Evolutionary conservation across 2,797 vertebrate species (phyloP), one percentile per base, ranked within the genome.

Genomic region (Bradypodion pumilum): DNA sequence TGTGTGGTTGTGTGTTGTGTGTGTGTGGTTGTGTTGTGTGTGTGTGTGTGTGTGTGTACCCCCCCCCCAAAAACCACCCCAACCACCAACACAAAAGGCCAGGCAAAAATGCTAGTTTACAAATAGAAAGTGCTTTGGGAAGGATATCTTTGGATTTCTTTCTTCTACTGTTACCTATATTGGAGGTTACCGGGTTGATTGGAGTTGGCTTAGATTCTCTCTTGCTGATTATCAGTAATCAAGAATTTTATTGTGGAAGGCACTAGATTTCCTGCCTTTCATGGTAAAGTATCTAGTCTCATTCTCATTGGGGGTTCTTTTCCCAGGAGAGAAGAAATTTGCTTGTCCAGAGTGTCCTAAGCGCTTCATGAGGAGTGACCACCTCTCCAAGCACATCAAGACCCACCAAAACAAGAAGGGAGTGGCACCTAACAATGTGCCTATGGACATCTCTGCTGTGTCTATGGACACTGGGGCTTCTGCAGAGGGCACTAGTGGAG

Each of bases 331-430:
- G 93, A 99, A 99, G 94, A 98, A 97, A 76, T 99, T 99, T 93
- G 91, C 91, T 5, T 99, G 98, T 81, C 74, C 97, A 0, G 97
- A 99, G 88, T 99, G 98, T 91, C 97, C 98, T 85, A 99, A 99
- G 83, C 97, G 98, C 92, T 99, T 99, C 95, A 99, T 99, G 98
- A 97, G 98, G 76, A 99, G 98, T 59, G 98, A 99, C 91, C 98
- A 99, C 88, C 97, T 99, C 88, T 98, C 98, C 90, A 99, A 99
- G 91, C 98, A 99, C 95, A 96, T 98, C 95, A 99, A 99, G 94
- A 99, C 98, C 86, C 98, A 99, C 94, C 92, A 94, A 89, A 99
- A 98, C 95, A 99, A 99, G 96, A 99, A 99, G 82, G 94, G 90
- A 37, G 89, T 88, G 0, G 23, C 92, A 0, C 80, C 90, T 27